Evolutionary conservation across 2,113 vertebrate genomes (phyloP), one percentile per base, ranked within the genome.

Genomic region (Paradisaea rubra): DNA sequence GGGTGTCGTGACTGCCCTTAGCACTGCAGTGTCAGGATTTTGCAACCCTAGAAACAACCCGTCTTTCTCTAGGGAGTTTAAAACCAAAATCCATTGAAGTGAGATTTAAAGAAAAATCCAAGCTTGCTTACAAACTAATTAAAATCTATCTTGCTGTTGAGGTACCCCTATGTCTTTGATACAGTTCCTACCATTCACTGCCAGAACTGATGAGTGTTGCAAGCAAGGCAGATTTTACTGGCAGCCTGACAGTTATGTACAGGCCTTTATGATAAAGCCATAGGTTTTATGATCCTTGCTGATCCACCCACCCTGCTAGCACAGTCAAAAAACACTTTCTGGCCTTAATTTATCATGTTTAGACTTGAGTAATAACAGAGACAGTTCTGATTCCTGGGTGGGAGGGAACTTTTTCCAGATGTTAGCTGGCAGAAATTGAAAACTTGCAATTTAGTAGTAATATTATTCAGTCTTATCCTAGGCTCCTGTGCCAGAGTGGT

Each of bases 261-360:
- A 72, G 81, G 45, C 41, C 61, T 89, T 85, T 72, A 61, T 61
- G 31, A 81, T 85, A 94, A 92, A 76, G 81, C 59, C 45, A 63
- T 65, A 69, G 47, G 54, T 69, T 92, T 94, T 87, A 77, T 4
- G 20, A 19, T 87, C 87, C 68, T 80, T 77, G 78, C 66, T 88
- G 59, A 79, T 89, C 89, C 87, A 85, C 93, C 91, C 89, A 88
- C 89, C 37, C 78, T 94, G 47, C 71, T 70, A 89, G 71, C 79
- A 71, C 31, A 76, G 68, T 91, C 35, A 37, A 91, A 78, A 79
- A 81, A 11, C 39, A 45, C 45, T 85, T 81, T 93, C 31, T 9
- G 31, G 71, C 56, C 77, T 76, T 80, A 69, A 61, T 91, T 92
- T 88, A 73, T 87, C 77, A 12, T 81, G 63, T 87, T 87, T 85